Base-by-base conservation (phyloP, 2,113 vertebrate genomes). In the Catharus fuscescens region DNA sequence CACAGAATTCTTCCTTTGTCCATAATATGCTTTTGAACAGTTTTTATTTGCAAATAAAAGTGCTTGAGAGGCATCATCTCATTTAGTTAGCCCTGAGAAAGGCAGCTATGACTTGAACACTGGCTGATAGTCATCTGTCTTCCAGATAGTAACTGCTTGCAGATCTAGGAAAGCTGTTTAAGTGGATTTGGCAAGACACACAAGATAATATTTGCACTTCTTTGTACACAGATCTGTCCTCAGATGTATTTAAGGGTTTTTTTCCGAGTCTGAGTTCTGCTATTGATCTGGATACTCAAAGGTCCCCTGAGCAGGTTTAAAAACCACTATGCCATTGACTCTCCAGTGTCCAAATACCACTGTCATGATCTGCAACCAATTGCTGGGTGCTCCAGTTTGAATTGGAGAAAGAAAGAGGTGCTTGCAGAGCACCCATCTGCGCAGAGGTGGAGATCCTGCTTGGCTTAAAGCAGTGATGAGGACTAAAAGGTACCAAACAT, bases 1-100 rank as follows among this genome's bases (percentile, higher is more conserved):
- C 38, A 74, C 57, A 79, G 74, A 96, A 73, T 64, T 88, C 29
- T 88, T 84, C 44, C 52, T 80, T 69, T 85, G 56, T 57, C 73
- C 71, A 50, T 84, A 93, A 89, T 72, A 86, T 34, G 44, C 28
- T 86, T 94, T 93, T 67, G 77, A 94, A 72, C 20, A 85, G 47
- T n/a, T 89, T 96, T 95, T 89, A 95, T 91, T 94, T 94, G 64
- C 76, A 96, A 96, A 92, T 93, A 48, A 80, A 93, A 96, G 52
- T 78, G 23, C 44, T 90, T 90, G 52, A 80, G 79, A 95, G 40
- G 64, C 64, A 92, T 67, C 54, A 70, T 89, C 61, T 95, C 71
- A 62, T 91, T 95, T 95, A 91, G 86, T 95, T 89, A 92, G 34
- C 70, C 77, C 47, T 47, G 31, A 86, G 54, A 94, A 95, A 86